Base-by-base conservation (phyloP, 2,888 invertebrate genomes). In the Pyrocoelia pectoralis region DNA sequence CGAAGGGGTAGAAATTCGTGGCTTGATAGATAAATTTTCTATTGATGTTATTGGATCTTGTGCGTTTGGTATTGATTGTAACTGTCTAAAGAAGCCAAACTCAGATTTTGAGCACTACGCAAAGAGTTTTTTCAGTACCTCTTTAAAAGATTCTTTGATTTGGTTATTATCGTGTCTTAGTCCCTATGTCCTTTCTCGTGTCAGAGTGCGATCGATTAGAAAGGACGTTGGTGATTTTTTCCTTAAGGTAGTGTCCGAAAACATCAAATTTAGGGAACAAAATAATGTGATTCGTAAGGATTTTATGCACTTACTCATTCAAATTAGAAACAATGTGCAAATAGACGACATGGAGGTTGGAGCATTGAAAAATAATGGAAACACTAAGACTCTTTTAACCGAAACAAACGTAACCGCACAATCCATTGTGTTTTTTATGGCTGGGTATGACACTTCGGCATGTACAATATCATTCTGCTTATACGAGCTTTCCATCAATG, bases 401-500 rank as follows among this genome's bases (percentile, higher is more conserved):
- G 13, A 17, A 12, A 18, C 14, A 13, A 14, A 54, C 4, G 40
- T 54, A 10, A 38, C 54, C 2, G 68, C 77, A 0, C 76, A 78
- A 41, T 69, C 71, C 59, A 70, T 68, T 46, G 56, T 75, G 5
- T 75, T 77, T 57, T 73, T 77, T 14, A 58, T 67, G 15, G 80
- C 78, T 6, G 79, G 80, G 1, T 80, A 77, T 55, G 80, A 80
- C 69, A 79, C 80, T 1, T 80, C 79, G 4, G 79, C 80, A 1
- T 73, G 75, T 14, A 73, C 73, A 57, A 77, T 84, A 71, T 80
- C 81, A 48, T 85, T 81, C 63, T 79, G 79, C 1, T 71, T 85
- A n/a, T 85, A 81, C 66, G 84, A 84, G 69, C 70, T 87, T 33
- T 83, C 85, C 1, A 74, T 77, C 8, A 80, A 85, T 70, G 79